Conservation (phyloP, 2,888 invertebrate genomes). For the Stenurella melanura region DNA sequence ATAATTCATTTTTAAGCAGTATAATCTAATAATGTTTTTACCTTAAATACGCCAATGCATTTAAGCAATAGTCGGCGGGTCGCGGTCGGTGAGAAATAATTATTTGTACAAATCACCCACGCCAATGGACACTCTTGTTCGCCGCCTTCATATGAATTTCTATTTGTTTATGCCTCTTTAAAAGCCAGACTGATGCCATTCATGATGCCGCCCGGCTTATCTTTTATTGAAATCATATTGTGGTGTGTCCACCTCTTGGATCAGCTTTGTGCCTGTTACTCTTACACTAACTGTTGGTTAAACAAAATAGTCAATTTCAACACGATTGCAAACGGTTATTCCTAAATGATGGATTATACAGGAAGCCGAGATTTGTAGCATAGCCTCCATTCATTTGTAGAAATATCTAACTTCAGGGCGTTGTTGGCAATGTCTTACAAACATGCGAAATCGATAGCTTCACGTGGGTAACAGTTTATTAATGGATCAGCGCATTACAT, state of each 20-base stretch:
- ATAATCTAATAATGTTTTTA: neutral
- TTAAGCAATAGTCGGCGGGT: neutral
- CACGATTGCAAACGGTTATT: conserved; percentile 42
- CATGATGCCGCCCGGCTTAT: conserved; percentile 35
- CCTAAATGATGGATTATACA: conserved; percentile 44
- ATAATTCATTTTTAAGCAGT: no score
- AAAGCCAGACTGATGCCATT: conserved; percentile 40
- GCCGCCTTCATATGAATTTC: conserved; percentile 39
- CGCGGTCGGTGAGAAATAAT: conserved; percentile 25
- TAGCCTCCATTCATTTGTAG: conserved; percentile 46
- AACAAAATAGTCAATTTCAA: conserved; percentile 36
- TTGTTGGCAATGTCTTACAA: conserved; percentile 9
- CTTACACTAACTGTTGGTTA: conserved; percentile 30
- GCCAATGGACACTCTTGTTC: conserved; percentile 26
- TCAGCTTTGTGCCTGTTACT: conserved; percentile 20
- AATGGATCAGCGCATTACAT: neutral
- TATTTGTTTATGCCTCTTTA: conserved; percentile 35
- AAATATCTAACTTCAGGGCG: conserved; percentile 14
- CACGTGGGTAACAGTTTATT: neutral
- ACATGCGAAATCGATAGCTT: neutral
- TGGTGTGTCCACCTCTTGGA: conserved; percentile 9
- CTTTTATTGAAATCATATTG: conserved; percentile 37
- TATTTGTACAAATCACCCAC: conserved; percentile 31
- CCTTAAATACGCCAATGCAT: neutral
- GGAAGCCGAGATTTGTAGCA: conserved; percentile 44